A percentile compares a stretch with the other conserved stretches of the same genome.
Conservation (phyloP, 2,113 vertebrate species). For the Etheostoma spectabile region DNA sequence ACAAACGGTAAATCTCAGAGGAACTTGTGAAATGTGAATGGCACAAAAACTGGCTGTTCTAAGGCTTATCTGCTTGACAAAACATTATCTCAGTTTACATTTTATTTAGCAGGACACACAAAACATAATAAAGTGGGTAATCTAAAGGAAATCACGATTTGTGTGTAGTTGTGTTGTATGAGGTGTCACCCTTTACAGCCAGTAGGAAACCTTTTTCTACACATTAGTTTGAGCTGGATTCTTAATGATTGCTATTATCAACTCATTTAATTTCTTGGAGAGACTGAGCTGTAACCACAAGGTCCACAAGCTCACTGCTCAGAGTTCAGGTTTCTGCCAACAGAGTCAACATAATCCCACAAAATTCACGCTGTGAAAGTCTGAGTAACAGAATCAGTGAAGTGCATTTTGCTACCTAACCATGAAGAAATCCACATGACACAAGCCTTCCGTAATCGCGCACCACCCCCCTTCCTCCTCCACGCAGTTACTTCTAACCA, state of each 20-base stretch:
- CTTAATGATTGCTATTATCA: too few relatives aligned
- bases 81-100: not conserved
- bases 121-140: not conserved
- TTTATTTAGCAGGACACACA: not conserved
- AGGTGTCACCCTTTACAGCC: not conserved
- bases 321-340: not conserved
- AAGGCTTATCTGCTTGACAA: not conserved
- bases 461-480: too few relatives aligned
- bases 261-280: not conserved
- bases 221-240: too few relatives aligned
- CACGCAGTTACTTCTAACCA: too few relatives aligned
- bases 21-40: not conserved
- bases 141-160: too few relatives aligned
- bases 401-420: too few relatives aligned
- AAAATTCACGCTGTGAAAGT: not conserved
- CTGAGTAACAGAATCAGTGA: not conserved
- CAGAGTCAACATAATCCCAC: not conserved
- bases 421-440: not conserved
- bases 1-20: conserved; percentile 36
- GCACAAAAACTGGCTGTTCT: conserved; percentile 1
- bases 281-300: not conserved
- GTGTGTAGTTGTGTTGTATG: not conserved
- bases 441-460: too few relatives aligned
- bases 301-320: conserved; percentile 2
- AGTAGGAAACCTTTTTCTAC: not conserved